Conservation (phyloP, 2,113 vertebrate genomes). For the Silurus meridionalis region DNA sequence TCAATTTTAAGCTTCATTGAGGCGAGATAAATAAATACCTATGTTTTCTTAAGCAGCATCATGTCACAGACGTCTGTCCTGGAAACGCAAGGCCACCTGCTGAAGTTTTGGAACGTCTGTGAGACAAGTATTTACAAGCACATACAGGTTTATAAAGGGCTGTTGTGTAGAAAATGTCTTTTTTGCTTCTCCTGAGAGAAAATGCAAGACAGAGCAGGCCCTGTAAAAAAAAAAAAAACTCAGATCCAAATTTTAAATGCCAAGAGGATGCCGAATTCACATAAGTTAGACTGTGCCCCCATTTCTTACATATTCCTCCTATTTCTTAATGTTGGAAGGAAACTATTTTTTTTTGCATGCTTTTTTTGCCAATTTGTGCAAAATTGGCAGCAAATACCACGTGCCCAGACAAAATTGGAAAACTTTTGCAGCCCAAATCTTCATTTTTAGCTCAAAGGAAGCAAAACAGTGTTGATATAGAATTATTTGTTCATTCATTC, state of each 20-base stretch:
- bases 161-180: constrained; percentile 72
- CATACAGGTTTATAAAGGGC: constrained; percentile 73
- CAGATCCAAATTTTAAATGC: constrained; percentile 57
- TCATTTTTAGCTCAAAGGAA: not conserved
- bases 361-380: not conserved
- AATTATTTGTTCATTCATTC: too few species aligned
- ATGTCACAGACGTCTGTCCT: not conserved
- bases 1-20: constrained; percentile 14
- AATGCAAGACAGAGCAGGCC: constrained; percentile 73
- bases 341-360: not conserved
- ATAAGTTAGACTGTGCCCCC: constrained; percentile 68
- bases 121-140: constrained; percentile 68
- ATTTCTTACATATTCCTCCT: constrained; percentile 57
- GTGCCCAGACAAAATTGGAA: not conserved
- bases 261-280: constrained; percentile 54
- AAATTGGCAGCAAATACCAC: not conserved
- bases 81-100: constrained; percentile 29
- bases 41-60: not conserved
- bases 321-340: not conserved
- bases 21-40: constrained; percentile 22
- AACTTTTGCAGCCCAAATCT: not conserved
- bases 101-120: not conserved
- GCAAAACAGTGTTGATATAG: too few species aligned
- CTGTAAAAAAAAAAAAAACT: constrained; percentile 65
- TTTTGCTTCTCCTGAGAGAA: constrained; percentile 72